phyloP scores from a whole-genome alignment of 2,797 vertebrate genomes.

The Diceros bicornis region DNA sequence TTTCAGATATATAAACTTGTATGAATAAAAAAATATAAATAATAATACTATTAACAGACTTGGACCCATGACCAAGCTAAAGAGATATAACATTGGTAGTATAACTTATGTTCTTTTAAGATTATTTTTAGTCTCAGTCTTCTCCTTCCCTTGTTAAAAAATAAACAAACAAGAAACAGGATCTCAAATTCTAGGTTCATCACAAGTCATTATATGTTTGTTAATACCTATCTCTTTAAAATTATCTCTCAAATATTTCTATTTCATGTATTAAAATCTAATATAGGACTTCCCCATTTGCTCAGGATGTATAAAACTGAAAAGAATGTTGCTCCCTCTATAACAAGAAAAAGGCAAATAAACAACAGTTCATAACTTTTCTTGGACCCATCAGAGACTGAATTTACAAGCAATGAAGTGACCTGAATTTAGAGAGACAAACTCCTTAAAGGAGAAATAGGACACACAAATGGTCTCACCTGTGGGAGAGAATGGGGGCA shows the following conservation, averaged over 20 bases:
- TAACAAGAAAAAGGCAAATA: not conserved
- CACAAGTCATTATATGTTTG: not conserved
- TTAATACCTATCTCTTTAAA: slow-evolving; percentile 14
- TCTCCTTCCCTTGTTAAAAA: not conserved
- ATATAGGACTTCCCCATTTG: not conserved
- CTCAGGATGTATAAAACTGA: not conserved
- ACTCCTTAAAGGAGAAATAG: not conserved
- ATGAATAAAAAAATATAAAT: not conserved
- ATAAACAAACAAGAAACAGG: not conserved
- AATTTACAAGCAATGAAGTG: not conserved
- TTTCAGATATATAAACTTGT: not conserved
- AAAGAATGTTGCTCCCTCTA: not conserved
- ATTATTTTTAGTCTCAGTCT: not conserved
- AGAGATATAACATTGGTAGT: not conserved
- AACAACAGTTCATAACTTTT: not conserved
- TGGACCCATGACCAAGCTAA: not conserved
- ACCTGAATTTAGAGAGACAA: not conserved
- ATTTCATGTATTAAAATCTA: not conserved
- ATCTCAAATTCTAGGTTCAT: not conserved
- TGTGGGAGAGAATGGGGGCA: not conserved
- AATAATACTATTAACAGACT: not conserved
- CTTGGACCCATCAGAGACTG: not conserved
- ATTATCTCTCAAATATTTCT: not conserved
- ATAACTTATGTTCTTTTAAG: not conserved
- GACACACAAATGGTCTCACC: not conserved